phyloP scores from a whole-genome alignment of 2,113 vertebrate genomes.

The Mus pahari region DNA sequence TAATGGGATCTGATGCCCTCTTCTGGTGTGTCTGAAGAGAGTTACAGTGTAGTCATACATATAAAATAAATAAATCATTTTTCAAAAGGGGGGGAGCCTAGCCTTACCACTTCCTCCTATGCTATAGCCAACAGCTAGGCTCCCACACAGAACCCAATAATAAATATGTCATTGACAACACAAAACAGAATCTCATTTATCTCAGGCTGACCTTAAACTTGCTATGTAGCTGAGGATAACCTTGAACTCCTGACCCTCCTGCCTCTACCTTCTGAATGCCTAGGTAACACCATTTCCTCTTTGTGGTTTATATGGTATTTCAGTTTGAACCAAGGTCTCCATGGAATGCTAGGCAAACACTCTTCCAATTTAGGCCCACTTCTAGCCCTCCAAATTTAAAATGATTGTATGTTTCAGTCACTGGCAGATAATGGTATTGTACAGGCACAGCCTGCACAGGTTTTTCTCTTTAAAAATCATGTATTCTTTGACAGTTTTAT shows the following conservation, averaged over 20 bases:
- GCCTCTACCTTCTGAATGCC: too few relatives aligned
- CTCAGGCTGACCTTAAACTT: neutral
- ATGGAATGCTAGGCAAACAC: neutral
- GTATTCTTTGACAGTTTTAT: neutral
- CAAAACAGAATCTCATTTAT: neutral
- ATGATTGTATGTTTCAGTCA: neutral
- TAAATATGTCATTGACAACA: neutral
- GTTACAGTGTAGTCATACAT: too few relatives aligned
- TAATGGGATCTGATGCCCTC: too few relatives aligned
- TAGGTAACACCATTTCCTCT: neutral
- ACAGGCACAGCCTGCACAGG: neutral
- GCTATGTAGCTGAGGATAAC: neutral
- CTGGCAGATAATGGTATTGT: neutral
- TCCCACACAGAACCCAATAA: neutral
- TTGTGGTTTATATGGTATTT: neutral
- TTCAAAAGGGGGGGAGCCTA: neutral
- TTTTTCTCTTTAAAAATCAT: neutral
- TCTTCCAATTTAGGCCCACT: neutral
- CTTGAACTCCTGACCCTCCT: neutral
- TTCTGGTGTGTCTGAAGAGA: too few relatives aligned
- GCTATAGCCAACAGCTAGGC: neutral
- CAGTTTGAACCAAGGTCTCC: neutral
- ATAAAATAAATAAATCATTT: too few relatives aligned
- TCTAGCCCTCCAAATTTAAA: neutral
- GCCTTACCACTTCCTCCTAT: neutral